Evolutionary conservation across 2,113 vertebrate species (phyloP).

Genomic region (Helogale parvula): DNA sequence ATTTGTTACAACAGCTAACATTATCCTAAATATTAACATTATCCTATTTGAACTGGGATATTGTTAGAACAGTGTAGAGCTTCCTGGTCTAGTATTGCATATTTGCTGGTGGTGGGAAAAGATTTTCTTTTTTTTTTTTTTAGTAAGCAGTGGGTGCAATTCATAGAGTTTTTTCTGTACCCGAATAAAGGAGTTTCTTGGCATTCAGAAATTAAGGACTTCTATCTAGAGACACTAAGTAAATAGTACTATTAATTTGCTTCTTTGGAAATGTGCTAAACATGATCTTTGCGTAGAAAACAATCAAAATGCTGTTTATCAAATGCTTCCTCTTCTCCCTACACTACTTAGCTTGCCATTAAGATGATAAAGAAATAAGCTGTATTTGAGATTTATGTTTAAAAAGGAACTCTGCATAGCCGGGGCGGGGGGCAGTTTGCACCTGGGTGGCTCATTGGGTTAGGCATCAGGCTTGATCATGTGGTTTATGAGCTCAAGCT

Average conservation of each 20-base stretch:
- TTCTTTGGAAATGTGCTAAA: not conserved
- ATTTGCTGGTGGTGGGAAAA: not conserved
- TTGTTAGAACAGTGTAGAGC: not conserved
- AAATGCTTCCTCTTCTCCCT: not conserved
- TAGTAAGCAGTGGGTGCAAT: not conserved
- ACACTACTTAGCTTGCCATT: not conserved
- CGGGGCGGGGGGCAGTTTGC: too few relatives aligned
- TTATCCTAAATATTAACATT: not conserved
- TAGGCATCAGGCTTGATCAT: too few relatives aligned
- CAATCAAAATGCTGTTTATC: not conserved
- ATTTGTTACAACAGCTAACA: not conserved
- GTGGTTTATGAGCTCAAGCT: too few relatives aligned
- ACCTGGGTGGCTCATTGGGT: too few relatives aligned
- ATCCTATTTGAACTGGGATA: not conserved
- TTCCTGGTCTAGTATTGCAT: not conserved
- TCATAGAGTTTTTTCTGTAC: not conserved
- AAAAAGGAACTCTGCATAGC: not conserved
- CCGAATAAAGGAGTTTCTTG: not conserved
- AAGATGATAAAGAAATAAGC: constrained; percentile 13
- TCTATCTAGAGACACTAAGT: not conserved
- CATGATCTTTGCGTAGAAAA: constrained; percentile 15
- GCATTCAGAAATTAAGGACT: not conserved
- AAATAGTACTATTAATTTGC: not conserved
- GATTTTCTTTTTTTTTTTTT: not conserved
- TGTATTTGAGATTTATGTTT: not conserved